Conservation (phyloP, 2,797 vertebrate genomes). For the Anas capensis region DNA sequence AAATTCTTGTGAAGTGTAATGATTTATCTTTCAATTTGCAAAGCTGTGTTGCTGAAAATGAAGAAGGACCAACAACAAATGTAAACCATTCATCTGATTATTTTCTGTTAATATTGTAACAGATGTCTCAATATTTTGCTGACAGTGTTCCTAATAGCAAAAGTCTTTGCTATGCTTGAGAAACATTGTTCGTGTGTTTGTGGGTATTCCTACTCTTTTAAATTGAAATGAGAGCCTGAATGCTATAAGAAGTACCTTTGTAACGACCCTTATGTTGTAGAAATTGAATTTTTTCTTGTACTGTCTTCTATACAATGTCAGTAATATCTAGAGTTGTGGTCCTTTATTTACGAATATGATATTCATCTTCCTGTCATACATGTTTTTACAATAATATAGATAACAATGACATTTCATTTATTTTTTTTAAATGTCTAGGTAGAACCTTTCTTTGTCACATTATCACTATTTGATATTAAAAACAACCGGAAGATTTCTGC, state of each 20-base stretch:
- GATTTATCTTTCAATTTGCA: conserved; percentile 96
- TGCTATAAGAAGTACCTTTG: neutral
- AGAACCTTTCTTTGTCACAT: conserved; percentile 93
- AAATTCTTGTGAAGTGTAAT: conserved; percentile 92
- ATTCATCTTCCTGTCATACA: neutral
- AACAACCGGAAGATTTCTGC: conserved; percentile 94
- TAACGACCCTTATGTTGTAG: neutral
- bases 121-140: neutral
- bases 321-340: neutral
- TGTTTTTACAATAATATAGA: neutral
- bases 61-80: conserved; percentile 94
- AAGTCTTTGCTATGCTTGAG: neutral
- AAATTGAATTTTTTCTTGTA: neutral
- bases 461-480: conserved; percentile 94
- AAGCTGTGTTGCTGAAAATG: conserved; percentile 94
- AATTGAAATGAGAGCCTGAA: neutral
- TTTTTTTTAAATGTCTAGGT: conserved; percentile 82
- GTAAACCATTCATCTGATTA: conserved; percentile 78
- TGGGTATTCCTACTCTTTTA: neutral
- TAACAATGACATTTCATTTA: neutral
- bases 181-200: neutral
- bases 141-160: neutral
- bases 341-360: neutral
- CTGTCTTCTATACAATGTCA: neutral
- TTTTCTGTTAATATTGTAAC: neutral